These are phyloP conservation scores for Labeo catla DNA, from an alignment of 2,113 vertebrate species.

Conservation along the genomic window DNA sequence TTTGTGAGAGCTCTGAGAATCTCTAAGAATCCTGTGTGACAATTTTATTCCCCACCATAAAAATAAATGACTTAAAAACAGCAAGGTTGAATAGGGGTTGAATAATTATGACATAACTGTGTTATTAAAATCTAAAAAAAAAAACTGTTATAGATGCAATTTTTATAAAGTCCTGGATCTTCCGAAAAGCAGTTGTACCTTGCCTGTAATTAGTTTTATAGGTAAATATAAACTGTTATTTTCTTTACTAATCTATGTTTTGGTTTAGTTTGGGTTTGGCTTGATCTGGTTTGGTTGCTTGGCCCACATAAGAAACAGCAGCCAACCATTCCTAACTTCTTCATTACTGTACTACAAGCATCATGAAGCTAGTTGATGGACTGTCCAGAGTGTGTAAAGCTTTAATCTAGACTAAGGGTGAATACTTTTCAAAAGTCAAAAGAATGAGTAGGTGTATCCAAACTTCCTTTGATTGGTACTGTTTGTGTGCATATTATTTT, in stretches of 20 bases:
- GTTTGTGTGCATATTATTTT: not conserved
- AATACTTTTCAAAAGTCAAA: constrained; percentile 6
- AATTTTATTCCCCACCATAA: too few species aligned
- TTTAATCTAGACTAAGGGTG: not conserved
- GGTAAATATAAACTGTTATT: not conserved
- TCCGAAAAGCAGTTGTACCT: too few species aligned
- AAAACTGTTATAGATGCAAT: too few species aligned
- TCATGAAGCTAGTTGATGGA: not conserved
- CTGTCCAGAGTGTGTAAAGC: not conserved
- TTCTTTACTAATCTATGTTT: not conserved
- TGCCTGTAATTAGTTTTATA: not conserved
- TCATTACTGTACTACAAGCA: not conserved
- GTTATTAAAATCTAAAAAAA: too few species aligned
- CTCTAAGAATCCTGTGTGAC: too few species aligned
- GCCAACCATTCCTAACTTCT: not conserved
- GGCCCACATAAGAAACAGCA: not conserved
- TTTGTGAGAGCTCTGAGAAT: too few species aligned
- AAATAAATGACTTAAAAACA: too few species aligned
- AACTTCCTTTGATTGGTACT: not conserved
- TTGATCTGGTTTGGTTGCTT: not conserved
- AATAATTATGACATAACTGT: too few species aligned
- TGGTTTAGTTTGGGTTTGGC: not conserved
- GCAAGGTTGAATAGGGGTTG: too few species aligned
- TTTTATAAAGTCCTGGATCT: too few species aligned
- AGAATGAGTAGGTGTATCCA: constrained; percentile 1